Evolutionary conservation across 2,113 vertebrate genomes (phyloP).

Genomic region (Mesoclemmys tuberculata): DNA sequence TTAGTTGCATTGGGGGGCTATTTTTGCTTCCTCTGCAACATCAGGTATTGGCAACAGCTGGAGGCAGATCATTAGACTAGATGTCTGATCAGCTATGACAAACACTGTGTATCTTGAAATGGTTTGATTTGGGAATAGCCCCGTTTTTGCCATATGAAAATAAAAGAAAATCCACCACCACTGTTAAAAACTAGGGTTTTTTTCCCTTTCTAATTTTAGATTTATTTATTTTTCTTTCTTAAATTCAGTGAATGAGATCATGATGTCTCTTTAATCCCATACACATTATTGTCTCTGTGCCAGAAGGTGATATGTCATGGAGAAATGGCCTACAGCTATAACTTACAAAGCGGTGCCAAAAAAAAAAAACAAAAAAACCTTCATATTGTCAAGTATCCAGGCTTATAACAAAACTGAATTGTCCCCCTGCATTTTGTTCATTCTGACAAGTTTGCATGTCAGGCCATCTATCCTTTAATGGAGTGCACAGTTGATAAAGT

Average conservation of each 20-base stretch:
- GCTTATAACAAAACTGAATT: conserved; percentile 69
- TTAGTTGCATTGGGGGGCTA: not conserved
- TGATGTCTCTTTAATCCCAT: conserved; percentile 55
- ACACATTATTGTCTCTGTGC: conserved; percentile 34
- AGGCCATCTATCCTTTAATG: conserved; percentile 74
- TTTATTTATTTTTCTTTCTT: not conserved
- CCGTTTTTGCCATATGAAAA: not conserved
- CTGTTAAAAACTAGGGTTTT: not conserved
- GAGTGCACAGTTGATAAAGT: conserved; percentile 80
- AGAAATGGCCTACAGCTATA: conserved; percentile 81
- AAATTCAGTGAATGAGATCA: conserved; percentile 51
- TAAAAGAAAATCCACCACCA: not conserved
- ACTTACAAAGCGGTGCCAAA: conserved; percentile 65
- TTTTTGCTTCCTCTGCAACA: not conserved
- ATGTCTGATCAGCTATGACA: conserved; percentile 32
- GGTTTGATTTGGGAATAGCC: conserved; percentile 11
- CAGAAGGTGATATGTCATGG: conserved; percentile 79
- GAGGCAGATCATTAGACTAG: conserved; percentile 16
- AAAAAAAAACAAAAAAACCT: conserved; percentile 72
- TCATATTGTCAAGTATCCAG: conserved; percentile 79
- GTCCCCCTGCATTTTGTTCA: conserved; percentile 73
- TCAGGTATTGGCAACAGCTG: not conserved
- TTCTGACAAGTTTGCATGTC: conserved; percentile 78
- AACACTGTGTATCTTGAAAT: not conserved
- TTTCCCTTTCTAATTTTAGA: not conserved